Evolutionary conservation across 2,797 vertebrate species (phyloP), one percentile per base, ranked within the genome.

Genomic region (Lates japonicus): DNA sequence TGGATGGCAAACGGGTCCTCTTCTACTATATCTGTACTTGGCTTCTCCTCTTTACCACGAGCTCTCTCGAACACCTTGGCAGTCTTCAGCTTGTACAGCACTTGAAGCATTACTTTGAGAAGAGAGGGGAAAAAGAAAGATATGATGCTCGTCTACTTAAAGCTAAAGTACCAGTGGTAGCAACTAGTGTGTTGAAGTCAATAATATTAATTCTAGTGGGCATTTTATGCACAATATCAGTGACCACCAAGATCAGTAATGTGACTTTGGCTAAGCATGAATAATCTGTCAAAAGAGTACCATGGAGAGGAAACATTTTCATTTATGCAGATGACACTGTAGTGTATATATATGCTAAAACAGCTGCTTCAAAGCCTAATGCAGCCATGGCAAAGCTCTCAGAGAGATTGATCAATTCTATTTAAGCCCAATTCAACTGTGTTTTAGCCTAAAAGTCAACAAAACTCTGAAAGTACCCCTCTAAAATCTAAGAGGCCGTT

Each of bases 1-100:
- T 99, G 98, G 93, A 99, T 97, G 90, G 98, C 98, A 35, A 98
- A 99, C 0, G 98, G 98, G 81, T 99, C 98, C 94, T 99, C 98
- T 58, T 99, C 98, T 52, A 98, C 97, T 58, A 98, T 97, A 25
- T 99, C 98, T 4, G 97, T 96, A 72, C 90, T 97, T 7, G 95
- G 95, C 82, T 96, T 97, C 78, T 99, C 98, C 67, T 99, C 98
- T 91, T 97, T 99, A 79, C 93, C 93, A 49, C 96, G 95, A 57
- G 97, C 95, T 81, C 97, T 97, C 94, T 99, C 98, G 85, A 99
- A 99, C 68, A 99, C 97, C 95, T 99, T 99, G 89, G 97, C 97
- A 46, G 98, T 99, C 96, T 99, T 99, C 83, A 99, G 92, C 92
- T 99, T 99, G 94, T 99, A 99, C 87, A 99, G 94, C 82, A 99